Evolutionary conservation across 2,888 invertebrate species (phyloP), one percentile per base, ranked within the genome.

Genomic region (Trilocha varians): DNA sequence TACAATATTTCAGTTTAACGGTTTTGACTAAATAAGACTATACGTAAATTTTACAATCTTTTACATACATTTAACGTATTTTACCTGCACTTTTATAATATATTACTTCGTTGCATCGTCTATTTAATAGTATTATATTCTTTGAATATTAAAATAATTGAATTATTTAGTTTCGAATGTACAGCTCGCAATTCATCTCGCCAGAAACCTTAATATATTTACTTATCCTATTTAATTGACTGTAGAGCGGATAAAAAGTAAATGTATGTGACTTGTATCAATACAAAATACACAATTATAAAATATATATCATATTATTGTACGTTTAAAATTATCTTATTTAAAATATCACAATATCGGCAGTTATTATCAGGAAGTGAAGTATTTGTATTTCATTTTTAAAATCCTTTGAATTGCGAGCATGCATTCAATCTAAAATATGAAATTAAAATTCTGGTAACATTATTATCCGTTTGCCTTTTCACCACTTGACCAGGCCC

Each of bases 161-260:
- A 66, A 68, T 70, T 65, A 59, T 60, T 60, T 65, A 60, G 59
- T 53, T 59, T 52, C 45, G 36, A 46, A 59, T 65, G 68, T 65
- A 65, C 67, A 55, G 68, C 59, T 64, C 62, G 62, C 57, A 53
- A 46, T 18, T 43, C 40, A 35, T 36, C 37, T 47, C 34, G 45
- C 14, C 34, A 43, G 9, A 42, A 43, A 34, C 13, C 5, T 38
- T 32, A 42, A 25, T 5, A 14, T 34, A 38, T 32, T 25, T 13
- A 49, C 64, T 68, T 69, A 71, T 50, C 54, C 64, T 70, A 67
- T 58, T 57, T 73, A 74, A 74, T 74, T 74, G 73, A 73, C 73
- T 65, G 55, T 66, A 56, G 53, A 44, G 47, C 33, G 36, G 36
- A 35, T 39, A 36, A 40, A 44, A 38, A 42, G 11, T 40, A 32